These are phyloP conservation scores for Falco rusticolus DNA, from an alignment of 2,797 vertebrate species.

Conservation along the genomic window DNA sequence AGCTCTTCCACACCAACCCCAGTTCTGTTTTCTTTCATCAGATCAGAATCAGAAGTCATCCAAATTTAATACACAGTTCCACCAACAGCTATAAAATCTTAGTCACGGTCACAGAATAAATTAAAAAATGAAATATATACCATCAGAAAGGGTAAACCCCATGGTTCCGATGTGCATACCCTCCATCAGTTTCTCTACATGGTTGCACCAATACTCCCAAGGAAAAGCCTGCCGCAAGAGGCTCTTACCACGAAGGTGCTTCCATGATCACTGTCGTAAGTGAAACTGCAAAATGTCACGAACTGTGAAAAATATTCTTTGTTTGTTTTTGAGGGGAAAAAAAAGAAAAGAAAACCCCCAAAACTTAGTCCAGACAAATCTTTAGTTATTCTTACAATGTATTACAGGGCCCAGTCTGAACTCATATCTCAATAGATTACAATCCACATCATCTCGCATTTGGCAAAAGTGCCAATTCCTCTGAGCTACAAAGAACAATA, in stretches of 20 bases:
- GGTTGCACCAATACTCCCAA: not conserved
- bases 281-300: not conserved
- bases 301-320: not conserved
- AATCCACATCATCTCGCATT: slow-evolving; percentile 30
- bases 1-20: not conserved
- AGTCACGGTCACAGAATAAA: not conserved
- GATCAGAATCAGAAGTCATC: not conserved
- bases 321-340: not conserved
- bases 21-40: not conserved
- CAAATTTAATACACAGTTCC: not conserved
- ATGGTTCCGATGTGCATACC: not conserved
- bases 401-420: slow-evolving; percentile 18
- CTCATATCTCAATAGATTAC: slow-evolving; percentile 48
- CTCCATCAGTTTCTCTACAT: not conserved
- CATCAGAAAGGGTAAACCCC: not conserved
- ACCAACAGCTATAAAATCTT: not conserved
- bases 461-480: slow-evolving; percentile 52
- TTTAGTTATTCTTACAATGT: slow-evolving; percentile 43
- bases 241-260: not conserved
- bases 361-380: slow-evolving; percentile 35
- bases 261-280: not conserved
- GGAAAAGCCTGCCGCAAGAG: not conserved
- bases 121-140: not conserved
- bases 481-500: slow-evolving; percentile 59
- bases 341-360: not conserved